Percentiles rank a stretch among this genome's conserved stretches.
Conservation (phyloP, 1,140 invertebrate species). For the Aphidius gifuensis region DNA sequence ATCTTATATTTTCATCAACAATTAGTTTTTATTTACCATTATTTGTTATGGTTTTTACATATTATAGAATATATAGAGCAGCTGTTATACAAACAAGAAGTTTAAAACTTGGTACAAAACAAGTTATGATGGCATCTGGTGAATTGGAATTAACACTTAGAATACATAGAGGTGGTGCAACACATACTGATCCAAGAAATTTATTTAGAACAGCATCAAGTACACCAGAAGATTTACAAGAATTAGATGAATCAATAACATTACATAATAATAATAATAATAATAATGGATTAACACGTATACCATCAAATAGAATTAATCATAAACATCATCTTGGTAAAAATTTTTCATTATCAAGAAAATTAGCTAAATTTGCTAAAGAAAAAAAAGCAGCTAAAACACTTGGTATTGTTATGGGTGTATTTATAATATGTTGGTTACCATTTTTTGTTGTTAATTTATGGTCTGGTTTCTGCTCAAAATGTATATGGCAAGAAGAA, state of each 20-base stretch:
- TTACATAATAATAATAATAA: constrained; percentile 49
- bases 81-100: constrained; percentile 89
- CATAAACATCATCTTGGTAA: constrained; percentile 62
- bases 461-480: constrained; percentile 83
- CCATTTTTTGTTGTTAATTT: constrained; percentile 98
- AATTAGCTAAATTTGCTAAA: constrained; percentile 88
- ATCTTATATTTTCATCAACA: constrained; percentile 90
- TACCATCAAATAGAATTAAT: constrained; percentile 55
- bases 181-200: constrained; percentile 45
- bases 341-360: constrained; percentile 85
- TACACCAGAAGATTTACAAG: constrained; percentile 65
- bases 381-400: constrained; percentile 97
- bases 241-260: constrained; percentile 65
- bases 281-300: constrained; percentile 69
- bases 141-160: constrained; percentile 81
- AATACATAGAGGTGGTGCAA: constrained; percentile 82
- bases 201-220: constrained; percentile 60
- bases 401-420: constrained; percentile 93
- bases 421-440: constrained; percentile 96
- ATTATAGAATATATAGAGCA: constrained; percentile 91
- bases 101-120: constrained; percentile 83
- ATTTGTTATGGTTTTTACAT: constrained; percentile 98
- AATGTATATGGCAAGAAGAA: constrained; percentile 84
- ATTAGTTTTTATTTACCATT: constrained; percentile 97
- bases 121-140: constrained; percentile 76